A percentile compares a stretch with the other conserved stretches of the same genome.
phyloP scores from a whole-genome alignment of 2,797 vertebrate genomes.

The Scyliorhinus canicula region DNA sequence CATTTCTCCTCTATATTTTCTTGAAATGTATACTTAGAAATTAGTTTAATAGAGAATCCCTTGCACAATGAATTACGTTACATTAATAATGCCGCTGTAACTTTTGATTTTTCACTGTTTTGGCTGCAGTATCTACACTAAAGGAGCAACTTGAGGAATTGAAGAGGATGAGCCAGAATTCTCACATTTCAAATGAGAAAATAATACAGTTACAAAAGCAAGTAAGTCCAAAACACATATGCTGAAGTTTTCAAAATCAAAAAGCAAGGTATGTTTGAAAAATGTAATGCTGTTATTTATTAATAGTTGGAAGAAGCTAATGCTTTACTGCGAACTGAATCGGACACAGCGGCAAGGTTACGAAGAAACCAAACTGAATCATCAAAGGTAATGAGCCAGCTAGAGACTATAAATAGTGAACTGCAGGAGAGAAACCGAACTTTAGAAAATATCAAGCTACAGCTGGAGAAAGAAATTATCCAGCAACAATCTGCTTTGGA shows the following conservation, averaged over 20 bases:
- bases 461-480: constrained; percentile 82
- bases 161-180: constrained; percentile 87
- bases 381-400: constrained; percentile 78
- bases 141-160: constrained; percentile 95
- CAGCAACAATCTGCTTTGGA: constrained; percentile 86
- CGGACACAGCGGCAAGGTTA: constrained; percentile 84
- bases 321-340: constrained; percentile 85
- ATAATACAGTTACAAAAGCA: constrained; percentile 88
- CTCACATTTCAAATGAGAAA: constrained; percentile 88
- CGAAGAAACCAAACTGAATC: constrained; percentile 90
- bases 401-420: constrained; percentile 85
- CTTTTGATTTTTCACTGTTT: constrained; percentile 39
- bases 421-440: constrained; percentile 82
- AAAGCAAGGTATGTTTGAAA: background rate
- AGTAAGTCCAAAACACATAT: constrained; percentile 54
- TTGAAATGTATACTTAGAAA: background rate
- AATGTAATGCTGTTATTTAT: constrained; percentile 40
- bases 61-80: background rate
- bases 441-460: constrained; percentile 72
- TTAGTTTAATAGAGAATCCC: background rate
- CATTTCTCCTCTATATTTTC: background rate
- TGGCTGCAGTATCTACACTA: constrained; percentile 80
- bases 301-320: constrained; percentile 89
- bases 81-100: background rate
- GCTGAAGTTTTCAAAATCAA: background rate